Evolutionary conservation across 2,888 invertebrate species (phyloP), one percentile per base, ranked within the genome.

Genomic region (Drosophila sordidapex): DNA sequence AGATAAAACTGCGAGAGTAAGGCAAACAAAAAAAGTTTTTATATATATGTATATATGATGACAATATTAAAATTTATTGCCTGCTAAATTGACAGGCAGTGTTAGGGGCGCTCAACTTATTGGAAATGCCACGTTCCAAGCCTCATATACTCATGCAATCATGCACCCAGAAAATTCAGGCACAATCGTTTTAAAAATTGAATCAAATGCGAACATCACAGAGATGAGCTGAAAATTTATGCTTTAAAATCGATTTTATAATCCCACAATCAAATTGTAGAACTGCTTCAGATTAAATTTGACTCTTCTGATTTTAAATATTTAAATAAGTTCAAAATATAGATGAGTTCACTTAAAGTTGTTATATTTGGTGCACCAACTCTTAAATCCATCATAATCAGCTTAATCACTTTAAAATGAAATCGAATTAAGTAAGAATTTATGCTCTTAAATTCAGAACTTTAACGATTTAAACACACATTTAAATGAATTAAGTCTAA

Each of bases 51-150:
- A 27, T 46, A 7, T 15, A 21, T 43, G 53, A 58, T 51, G 31
- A 70, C 68, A 69, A 88, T 87, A 92, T 91, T 87, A 76, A 85
- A 91, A 91, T 91, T 91, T 92, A 92, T 91, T 81, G 80, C 83
- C 87, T 81, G 76, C 82, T 87, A 91, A 91, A 91, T 91, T 91
- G 92, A 88, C 90, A 91, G 87, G 74, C 87, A 52, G 25, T 27
- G 56, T 29, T 35, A 31, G 48, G 52, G 56, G 38, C 0, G 29
- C 15, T 10, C 27, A 60, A 35, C 38, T 57, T 74, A 71, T 76
- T 66, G 77, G 57, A 69, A 76, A 61, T 69, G 70, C 61, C 59
- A 52, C 69, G 69, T 56, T 65, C 69, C 65, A 49, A 25, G 27
- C 38, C 27, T 29, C 7, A 36, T 27, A 27, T 8, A 36, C 27